Evolutionary conservation across 2,888 invertebrate genomes (phyloP).

Genomic region (Agonopterix arenella): DNA sequence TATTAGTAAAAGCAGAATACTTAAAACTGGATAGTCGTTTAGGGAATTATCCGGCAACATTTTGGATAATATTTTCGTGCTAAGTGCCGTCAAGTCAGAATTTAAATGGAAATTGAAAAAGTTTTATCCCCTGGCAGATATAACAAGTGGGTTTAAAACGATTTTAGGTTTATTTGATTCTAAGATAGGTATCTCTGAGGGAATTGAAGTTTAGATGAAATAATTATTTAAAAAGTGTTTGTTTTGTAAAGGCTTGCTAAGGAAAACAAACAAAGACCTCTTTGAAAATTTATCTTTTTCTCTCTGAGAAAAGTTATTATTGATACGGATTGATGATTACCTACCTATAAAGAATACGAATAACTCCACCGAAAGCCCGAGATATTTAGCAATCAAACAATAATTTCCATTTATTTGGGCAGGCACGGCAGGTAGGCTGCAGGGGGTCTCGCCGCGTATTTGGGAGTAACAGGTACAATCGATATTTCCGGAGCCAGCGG

Average conservation of each 20-base stretch:
- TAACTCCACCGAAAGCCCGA: too few relatives aligned
- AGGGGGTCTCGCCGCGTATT: background rate
- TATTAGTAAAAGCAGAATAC: constrained; percentile 5
- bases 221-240: too few relatives aligned
- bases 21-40: constrained; percentile 22
- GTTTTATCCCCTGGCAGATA: constrained; percentile 44
- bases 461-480: constrained; percentile 33
- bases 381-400: constrained; percentile 25
- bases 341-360: too few relatives aligned
- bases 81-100: constrained; percentile 23
- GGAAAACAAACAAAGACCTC: too few relatives aligned
- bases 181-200: background rate
- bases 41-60: constrained; percentile 24
- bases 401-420: constrained; percentile 26
- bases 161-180: background rate
- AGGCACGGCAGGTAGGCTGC: constrained; percentile 2
- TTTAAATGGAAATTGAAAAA: constrained; percentile 67
- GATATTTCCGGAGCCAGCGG: constrained; percentile 39
- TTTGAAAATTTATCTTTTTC: too few relatives aligned
- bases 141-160: constrained; percentile 39
- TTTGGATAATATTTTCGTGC: constrained; percentile 36
- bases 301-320: too few relatives aligned
- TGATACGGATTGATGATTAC: too few relatives aligned
- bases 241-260: too few relatives aligned
- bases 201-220: too few relatives aligned